These are phyloP conservation scores for Bungarus multicinctus DNA, from an alignment of 2,113 vertebrate species.

Conservation along the genomic window DNA sequence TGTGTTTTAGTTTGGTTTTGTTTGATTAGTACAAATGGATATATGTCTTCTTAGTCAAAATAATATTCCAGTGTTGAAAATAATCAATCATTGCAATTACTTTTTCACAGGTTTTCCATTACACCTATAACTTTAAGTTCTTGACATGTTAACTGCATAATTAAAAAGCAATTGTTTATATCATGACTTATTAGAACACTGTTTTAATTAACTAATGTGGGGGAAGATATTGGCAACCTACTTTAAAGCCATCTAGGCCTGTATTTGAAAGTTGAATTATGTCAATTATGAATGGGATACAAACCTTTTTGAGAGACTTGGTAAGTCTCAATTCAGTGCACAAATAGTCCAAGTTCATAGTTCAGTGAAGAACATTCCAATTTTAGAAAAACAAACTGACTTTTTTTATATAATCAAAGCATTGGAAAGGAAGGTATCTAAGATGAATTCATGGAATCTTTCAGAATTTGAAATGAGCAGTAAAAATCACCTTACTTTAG, in stretches of 20 bases:
- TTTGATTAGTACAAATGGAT: background rate
- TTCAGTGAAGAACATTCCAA: background rate
- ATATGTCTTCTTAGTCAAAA: background rate
- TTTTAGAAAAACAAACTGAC: background rate
- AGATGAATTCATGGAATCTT: background rate
- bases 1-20: background rate
- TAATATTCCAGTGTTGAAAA: background rate
- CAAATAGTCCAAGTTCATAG: background rate
- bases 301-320: background rate
- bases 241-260: background rate
- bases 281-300: background rate
- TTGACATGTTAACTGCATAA: background rate
- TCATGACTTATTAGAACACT: background rate
- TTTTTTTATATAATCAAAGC: background rate
- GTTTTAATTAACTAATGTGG: background rate
- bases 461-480: background rate
- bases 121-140: background rate
- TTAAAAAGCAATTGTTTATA: background rate
- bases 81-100: background rate
- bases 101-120: background rate
- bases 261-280: background rate
- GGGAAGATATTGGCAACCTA: background rate
- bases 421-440: background rate
- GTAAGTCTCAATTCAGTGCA: background rate
- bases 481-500: background rate